Conservation (phyloP, 2,797 vertebrate genomes). For the Poecilia picta region DNA sequence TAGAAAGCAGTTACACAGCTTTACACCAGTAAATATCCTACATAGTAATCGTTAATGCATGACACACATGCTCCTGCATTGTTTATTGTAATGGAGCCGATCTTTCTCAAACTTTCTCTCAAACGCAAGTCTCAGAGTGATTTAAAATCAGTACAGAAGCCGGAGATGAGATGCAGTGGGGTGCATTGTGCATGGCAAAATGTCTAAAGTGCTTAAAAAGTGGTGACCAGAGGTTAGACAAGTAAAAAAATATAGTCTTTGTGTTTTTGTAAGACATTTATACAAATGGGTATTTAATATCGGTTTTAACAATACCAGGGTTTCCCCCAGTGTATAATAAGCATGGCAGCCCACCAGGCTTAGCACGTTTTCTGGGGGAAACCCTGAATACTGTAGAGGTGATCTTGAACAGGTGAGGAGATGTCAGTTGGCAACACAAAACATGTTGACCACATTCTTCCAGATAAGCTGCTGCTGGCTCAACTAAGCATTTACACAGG, state of each 20-base stretch:
- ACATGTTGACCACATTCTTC: too few species aligned
- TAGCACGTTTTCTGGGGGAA: too few species aligned
- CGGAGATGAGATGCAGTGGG: neutral
- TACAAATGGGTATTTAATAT: neutral
- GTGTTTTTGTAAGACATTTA: neutral
- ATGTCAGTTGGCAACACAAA: too few species aligned
- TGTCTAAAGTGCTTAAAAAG: neutral
- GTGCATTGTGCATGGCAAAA: neutral
- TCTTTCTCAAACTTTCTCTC: neutral
- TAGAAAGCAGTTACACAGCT: neutral
- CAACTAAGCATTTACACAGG: too few species aligned
- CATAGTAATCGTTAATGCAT: neutral
- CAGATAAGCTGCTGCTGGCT: too few species aligned
- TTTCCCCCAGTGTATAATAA: too few species aligned
- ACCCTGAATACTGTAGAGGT: too few species aligned
- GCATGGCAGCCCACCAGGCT: too few species aligned
- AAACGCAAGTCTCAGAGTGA: neutral
- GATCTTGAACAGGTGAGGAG: too few species aligned
- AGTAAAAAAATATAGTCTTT: neutral
- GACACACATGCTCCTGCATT: neutral
- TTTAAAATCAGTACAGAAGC: neutral
- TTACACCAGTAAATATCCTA: neutral
- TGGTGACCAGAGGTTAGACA: neutral
- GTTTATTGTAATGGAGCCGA: neutral
- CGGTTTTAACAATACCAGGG: neutral